Evolutionary conservation across 2,888 invertebrate genomes (phyloP), one percentile per base, ranked within the genome.

Genomic region (Leptinotarsa haldemani): DNA sequence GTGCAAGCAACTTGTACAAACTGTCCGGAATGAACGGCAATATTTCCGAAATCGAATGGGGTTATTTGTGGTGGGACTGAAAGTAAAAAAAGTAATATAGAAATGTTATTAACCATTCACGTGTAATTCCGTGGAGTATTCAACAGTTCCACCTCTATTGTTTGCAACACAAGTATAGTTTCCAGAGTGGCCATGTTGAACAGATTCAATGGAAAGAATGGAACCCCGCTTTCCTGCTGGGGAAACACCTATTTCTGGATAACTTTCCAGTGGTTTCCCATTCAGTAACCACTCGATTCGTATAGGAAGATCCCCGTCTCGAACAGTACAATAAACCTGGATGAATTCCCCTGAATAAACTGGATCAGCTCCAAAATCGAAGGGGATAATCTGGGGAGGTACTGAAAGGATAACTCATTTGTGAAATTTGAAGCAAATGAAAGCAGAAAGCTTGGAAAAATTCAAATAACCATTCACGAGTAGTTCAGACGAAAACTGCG

Each of bases 91-190:
- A 20, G 20, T 13, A 9, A 61, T n/a, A n/a, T 25, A 40, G 73
- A 71, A 68, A 67, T 50, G 22, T 84, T 22, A 82, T 78, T 73
- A 71, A 71, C 53, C 46, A 68, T 69, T 69, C 16, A 69, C 68
- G 87, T 91, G 90, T 81, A 95, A 90, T 83, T 83, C 77, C 3
- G 86, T 80, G 46, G 82, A 81, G 74, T 82, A 83, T 22, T 74
- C 73, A 40, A 82, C 77, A 58, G 79, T 74, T 64, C 87, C 87
- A 46, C 86, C 88, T 69, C 70, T 77, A 74, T 88, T 88, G 22
- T 74, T 90, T 70, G 94, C 94, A 83, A 91, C 90, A 87, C 95
- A 95, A 76, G 92, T 91, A 86, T 94, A 95, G 82, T 91, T 92
- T 82, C 94, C 95, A 80, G 93, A 91, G 86, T 94, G 94, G 77